Evolutionary conservation across 2,113 vertebrate species (phyloP), one percentile per base, ranked within the genome.

Genomic region (Coreoperca whiteheadi): DNA sequence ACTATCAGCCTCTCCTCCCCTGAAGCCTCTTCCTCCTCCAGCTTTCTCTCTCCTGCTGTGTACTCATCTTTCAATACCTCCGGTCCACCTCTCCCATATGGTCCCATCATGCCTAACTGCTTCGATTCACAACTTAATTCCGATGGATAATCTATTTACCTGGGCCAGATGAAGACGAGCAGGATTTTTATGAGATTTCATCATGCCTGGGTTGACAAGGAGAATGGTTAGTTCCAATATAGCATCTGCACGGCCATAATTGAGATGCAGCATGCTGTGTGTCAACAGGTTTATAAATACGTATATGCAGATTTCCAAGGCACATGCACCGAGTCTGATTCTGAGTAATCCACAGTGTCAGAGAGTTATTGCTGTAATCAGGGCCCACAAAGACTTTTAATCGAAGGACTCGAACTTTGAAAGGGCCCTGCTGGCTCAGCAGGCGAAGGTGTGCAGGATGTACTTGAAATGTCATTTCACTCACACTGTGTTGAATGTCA

Each of bases 101-200:
- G 72, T 69, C 61, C 77, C 74, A 66, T 68, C 59, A 65, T 41
- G 79, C 23, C 41, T 71, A 75, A 63, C 39, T 54, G 51, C 73
- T 77, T 61, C 5, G n/a, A 79, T 73, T 81, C 76, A 20, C 30
- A 25, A 32, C 57, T 68, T 66, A 21, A 79, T 70, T 85, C 18
- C 0, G 4, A 74, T 16, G 46, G 41, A 34, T 89, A 85, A 91
- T 89, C 81, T 78, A 21, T 85, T 93, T 88, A 89, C 25, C 57
- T 65, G 15, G 15, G 1, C 2, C 0, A 70, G 39, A 89, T 85
- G 51, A 81, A 85, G 81, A 75, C 12, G 12, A 3, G 69, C 63
- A 48, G 48, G 54, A 75, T 81, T 48, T 85, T 89, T 83, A 84
- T 80, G 57, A 83, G 71, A 79, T 88, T 77, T 79, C 30, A 12